Evolutionary conservation across 2,113 vertebrate genomes (phyloP), one percentile per base, ranked within the genome.

Genomic region (Brachypodius melanocephalos): DNA sequence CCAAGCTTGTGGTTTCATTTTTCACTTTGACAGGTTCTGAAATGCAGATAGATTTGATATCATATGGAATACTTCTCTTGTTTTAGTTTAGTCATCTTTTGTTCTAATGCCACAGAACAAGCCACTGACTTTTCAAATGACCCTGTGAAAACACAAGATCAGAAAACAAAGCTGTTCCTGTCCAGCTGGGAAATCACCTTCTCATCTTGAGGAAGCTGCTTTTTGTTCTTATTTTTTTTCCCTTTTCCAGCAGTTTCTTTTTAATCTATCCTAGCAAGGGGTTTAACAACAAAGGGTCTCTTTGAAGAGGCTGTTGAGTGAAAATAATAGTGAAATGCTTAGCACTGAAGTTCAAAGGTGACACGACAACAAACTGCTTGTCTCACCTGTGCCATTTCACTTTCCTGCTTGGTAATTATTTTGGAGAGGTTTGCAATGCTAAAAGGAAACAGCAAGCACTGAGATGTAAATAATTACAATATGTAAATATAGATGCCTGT

Each of bases 11-110:
- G 51, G 90, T 72, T 96, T 94, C 97, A 98, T 98, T 98, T 98
- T 96, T 98, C 98, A 98, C 97, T 95, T 92, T 97, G 98, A 97
- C 97, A 98, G 96, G 62, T 96, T 79, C 86, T 94, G 94, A 97
- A 96, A 98, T 94, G 65, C 82, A 97, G 97, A 96, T 69, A 67
- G 96, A 97, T 97, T 97, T 94, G 96, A 59, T 79, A 92, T 69
- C 49, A n/a, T 90, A 93, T 55, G 17, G 65, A 88, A 62, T 78
- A 68, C 75, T 85, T 91, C 54, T 79, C 86, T 66, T 65, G 54
- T 62, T 93, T 87, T 74, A 68, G 66, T 66, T 88, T 89, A 59
- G 57, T 78, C 62, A 31, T 88, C 76, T 94, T 96, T 95, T 93
- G 89, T 92, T 96, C 83, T 46, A 80, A 58, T 43, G 71, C 54